These are phyloP conservation scores for Myrmophylax atrothorax DNA, from an alignment of 2,113 vertebrate genomes.

Conservation along the genomic window DNA sequence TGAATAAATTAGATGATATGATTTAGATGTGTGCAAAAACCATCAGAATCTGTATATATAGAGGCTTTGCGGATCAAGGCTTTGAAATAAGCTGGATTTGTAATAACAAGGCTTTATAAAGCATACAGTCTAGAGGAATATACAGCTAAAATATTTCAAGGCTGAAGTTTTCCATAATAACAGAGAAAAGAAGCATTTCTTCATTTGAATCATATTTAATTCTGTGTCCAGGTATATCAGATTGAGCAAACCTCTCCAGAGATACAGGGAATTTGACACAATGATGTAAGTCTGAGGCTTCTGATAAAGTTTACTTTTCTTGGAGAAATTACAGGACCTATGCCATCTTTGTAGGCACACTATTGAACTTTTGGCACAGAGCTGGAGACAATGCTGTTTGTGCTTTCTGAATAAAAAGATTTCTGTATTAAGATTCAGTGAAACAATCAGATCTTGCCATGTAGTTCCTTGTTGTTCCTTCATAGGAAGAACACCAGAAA, in stretches of 20 bases:
- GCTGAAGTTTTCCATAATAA: conserved; percentile 1
- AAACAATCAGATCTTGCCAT: not conserved
- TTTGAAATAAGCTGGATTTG: conserved; percentile 67
- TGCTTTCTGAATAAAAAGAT: not conserved
- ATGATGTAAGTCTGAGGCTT: not conserved
- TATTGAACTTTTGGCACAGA: not conserved
- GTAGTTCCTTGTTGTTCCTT: not conserved
- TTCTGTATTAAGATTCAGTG: not conserved
- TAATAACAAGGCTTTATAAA: conserved; percentile 58
- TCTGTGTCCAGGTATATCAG: not conserved
- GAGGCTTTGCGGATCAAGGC: conserved; percentile 39
- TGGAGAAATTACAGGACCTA: not conserved
- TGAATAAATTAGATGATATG: conserved; percentile 54
- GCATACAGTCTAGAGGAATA: not conserved
- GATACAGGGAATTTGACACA: not conserved
- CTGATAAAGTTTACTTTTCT: not conserved
- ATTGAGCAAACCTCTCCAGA: not conserved
- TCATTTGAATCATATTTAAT: not conserved
- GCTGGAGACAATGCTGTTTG: not conserved
- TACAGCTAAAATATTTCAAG: conserved; percentile 19
- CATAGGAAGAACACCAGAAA: not conserved
- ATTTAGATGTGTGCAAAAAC: conserved; percentile 2
- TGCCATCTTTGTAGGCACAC: not conserved
- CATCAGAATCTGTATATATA: conserved; percentile 47
- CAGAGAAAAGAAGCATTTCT: not conserved